Conservation (phyloP, 1,140 invertebrate genomes). For the Pteromalus puparum region DNA sequence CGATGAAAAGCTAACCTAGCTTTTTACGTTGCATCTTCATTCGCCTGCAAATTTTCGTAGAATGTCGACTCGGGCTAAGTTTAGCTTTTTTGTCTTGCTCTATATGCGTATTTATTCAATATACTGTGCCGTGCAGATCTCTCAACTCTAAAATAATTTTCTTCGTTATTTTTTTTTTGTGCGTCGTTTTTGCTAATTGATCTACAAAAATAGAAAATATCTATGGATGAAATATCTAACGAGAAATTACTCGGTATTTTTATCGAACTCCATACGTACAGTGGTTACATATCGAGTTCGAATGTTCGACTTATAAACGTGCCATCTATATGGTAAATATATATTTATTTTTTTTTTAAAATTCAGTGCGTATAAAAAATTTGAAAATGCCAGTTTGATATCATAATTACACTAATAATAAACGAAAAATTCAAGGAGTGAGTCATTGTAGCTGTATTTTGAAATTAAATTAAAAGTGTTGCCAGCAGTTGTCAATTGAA, state of each 20-base stretch:
- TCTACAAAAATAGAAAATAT: too few relatives aligned
- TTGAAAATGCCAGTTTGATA: not conserved
- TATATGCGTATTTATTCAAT: not conserved
- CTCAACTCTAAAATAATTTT: not conserved
- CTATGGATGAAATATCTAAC: too few relatives aligned
- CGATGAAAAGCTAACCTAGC: slow-evolving; percentile 45
- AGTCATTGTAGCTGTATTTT: not conserved
- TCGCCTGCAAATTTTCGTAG: not conserved
- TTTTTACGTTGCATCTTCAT: not conserved
- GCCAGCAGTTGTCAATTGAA: not conserved
- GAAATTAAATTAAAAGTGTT: not conserved
- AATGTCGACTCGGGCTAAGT: not conserved
- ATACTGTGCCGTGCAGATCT: not conserved
- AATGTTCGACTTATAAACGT: not conserved
- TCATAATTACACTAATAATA: not conserved
- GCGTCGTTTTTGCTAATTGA: too few relatives aligned
- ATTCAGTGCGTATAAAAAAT: not conserved
- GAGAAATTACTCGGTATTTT: too few relatives aligned
- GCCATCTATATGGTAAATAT: not conserved
- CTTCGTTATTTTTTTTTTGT: too few relatives aligned
- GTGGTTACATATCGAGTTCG: too few relatives aligned
- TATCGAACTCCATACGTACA: too few relatives aligned
- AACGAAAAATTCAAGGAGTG: not conserved
- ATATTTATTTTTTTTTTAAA: not conserved
- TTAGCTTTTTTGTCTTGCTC: not conserved